Percentiles rank a stretch among this genome's conserved stretches.
Conservation (phyloP, 2,888 invertebrate genomes). For the Malacosoma neustria region DNA sequence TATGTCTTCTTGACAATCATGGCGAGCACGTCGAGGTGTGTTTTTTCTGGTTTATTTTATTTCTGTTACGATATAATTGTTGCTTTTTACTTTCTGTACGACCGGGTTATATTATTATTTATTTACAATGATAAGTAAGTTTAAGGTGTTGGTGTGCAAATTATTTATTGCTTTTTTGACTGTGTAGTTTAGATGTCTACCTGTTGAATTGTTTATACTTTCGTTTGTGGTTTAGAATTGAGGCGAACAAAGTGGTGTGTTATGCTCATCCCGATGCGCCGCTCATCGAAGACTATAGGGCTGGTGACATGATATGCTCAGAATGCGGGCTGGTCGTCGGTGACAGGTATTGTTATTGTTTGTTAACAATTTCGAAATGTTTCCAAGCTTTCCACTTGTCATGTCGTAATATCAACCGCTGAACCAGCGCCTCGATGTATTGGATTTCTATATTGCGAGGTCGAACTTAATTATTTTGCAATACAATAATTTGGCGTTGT, state of each 20-base stretch:
- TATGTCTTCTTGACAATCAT: constrained; percentile 67
- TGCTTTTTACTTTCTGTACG: constrained; percentile 24
- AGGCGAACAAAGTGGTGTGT: constrained; percentile 88
- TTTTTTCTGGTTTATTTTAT: constrained; percentile 53
- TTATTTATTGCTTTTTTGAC: constrained; percentile 19
- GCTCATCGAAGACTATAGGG: constrained; percentile 97
- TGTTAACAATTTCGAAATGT: constrained; percentile 39
- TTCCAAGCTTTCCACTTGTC: constrained; percentile 27
- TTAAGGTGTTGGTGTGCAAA: constrained; percentile 19
- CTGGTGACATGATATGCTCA: constrained; percentile 99
- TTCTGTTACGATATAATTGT: constrained; percentile 29
- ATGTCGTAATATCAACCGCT: constrained; percentile 31
- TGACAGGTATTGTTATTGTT: constrained; percentile 82
- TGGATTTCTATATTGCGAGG: constrained; percentile 36
- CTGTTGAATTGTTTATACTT: constrained; percentile 43
- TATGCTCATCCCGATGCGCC: constrained; percentile 96
- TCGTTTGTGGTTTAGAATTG: constrained; percentile 74
- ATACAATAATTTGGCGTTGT: neutral
- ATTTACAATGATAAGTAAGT: constrained; percentile 36
- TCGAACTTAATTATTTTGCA: constrained; percentile 7
- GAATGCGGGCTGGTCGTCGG: constrained; percentile 99
- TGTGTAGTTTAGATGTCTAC: constrained; percentile 39
- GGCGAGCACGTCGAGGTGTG: constrained; percentile 81
- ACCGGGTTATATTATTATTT: constrained; percentile 29
- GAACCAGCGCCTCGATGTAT: constrained; percentile 28